Percentiles rank a stretch among this genome's conserved stretches.
Evolutionary conservation across 2,888 invertebrate genomes (phyloP).

Genomic region (Phalangium opilio): DNA sequence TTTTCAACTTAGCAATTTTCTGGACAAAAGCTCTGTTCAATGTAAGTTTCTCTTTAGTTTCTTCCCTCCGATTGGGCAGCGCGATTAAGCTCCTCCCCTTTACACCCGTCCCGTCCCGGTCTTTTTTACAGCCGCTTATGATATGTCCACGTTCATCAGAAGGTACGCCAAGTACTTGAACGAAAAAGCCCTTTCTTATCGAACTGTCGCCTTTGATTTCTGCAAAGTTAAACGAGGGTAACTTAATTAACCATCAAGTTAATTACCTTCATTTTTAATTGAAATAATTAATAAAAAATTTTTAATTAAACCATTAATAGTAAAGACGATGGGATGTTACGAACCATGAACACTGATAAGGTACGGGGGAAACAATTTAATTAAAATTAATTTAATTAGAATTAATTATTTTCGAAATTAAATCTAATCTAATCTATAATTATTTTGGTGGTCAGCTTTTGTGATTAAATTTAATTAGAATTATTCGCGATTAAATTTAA

Average conservation of each 20-base stretch:
- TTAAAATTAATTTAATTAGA: not conserved
- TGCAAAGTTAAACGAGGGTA: slow-evolving; percentile 99
- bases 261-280: not conserved
- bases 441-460: too few species aligned
- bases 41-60: slow-evolving; percentile 44
- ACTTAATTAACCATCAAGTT: too few species aligned
- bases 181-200: slow-evolving; percentile 96
- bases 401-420: too few species aligned
- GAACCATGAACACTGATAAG: slow-evolving; percentile 95
- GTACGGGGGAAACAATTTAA: slow-evolving; percentile 24
- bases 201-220: slow-evolving; percentile 98
- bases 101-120: not conserved
- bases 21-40: slow-evolving; percentile 95
- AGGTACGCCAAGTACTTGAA: slow-evolving; percentile 98
- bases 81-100: not conserved
- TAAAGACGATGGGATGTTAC: slow-evolving; percentile 89
- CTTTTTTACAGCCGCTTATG: slow-evolving; percentile 75
- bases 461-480: too few species aligned
- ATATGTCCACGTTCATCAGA: slow-evolving; percentile 98
- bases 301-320: slow-evolving; percentile 41
- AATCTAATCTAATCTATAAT: too few species aligned
- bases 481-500: too few species aligned
- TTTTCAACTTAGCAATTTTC: slow-evolving; percentile 92
- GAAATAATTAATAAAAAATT: too few species aligned
- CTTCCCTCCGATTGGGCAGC: not conserved